Evolutionary conservation across 1,140 invertebrate genomes (phyloP), one percentile per base, ranked within the genome.

Genomic region (Pissodes strobi): DNA sequence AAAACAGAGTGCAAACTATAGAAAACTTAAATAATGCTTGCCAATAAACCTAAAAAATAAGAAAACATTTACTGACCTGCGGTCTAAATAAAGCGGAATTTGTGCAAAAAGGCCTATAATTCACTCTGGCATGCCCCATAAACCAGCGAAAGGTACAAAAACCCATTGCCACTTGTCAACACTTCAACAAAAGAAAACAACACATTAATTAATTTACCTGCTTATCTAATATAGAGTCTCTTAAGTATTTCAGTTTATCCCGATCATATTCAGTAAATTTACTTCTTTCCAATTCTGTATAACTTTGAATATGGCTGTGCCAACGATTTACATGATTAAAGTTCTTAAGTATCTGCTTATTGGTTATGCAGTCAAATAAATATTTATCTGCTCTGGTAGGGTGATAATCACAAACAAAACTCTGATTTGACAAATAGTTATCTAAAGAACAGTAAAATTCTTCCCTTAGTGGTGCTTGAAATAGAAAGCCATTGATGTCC

Each of bases 251-350:
- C 21, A 68, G 18, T 22, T 43, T 30, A 51, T 51, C 51, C 15
- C 13, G 38, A 22, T 66, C 18, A 56, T 17, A 52, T 23, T 59
- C 27, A 22, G 13, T 17, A 58, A 70, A 70, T 25, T 45, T 67
- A 67, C 62, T 48, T 68, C 78, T 78, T 75, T 87, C 84, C 51
- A 70, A 73, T 45, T 72, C 68, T 71, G 77, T 79, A 74, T 82
- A 87, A 75, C 82, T 86, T 74, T 78, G 74, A 72, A 87, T 83
- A 77, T 86, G 83, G 75, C 76, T 69, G 74, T 79, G 84, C 85
- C 86, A 87, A 75, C 85, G 80, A 71, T 76, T 79, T 57, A 87
- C 71, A 67, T 85, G 71, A 22, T 65, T 56, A 70, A 71, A 80
- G 45, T 74, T 79, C 69, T 75, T 77, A 73, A 64, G 17, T 1